A percentile compares a stretch with the other conserved stretches of the same genome.
Evolutionary conservation across 2,113 vertebrate species (phyloP).

Genomic region (Salvelinus namaycush): DNA sequence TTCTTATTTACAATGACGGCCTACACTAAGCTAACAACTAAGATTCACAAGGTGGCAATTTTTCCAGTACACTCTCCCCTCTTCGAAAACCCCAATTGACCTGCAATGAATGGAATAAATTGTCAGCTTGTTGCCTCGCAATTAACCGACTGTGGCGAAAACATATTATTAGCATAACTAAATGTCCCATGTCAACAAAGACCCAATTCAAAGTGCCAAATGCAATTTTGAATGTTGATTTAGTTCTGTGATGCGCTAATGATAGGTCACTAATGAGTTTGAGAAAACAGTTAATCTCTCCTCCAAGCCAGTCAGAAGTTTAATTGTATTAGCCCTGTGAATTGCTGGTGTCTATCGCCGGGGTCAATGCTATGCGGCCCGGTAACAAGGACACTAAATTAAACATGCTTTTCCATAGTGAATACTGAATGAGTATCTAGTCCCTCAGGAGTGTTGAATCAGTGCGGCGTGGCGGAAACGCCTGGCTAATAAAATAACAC

Average conservation of each 20-base stretch:
- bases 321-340: slow-evolving; percentile 46
- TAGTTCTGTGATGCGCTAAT: slow-evolving; percentile 38
- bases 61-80: slow-evolving; percentile 31
- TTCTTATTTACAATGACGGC: too few relatives aligned
- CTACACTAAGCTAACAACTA: slow-evolving; percentile 5
- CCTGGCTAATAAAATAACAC: neutral
- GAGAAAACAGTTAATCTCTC: slow-evolving; percentile 20
- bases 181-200: slow-evolving; percentile 53
- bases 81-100: slow-evolving; percentile 45
- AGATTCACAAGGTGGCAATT: slow-evolving; percentile 7
- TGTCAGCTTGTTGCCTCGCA: slow-evolving; percentile 65
- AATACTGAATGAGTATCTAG: neutral
- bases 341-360: slow-evolving; percentile 27
- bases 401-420: slow-evolving; percentile 5
- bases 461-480: too few relatives aligned
- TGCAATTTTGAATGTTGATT: slow-evolving; percentile 50
- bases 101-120: slow-evolving; percentile 59
- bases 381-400: slow-evolving; percentile 20
- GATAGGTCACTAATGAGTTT: slow-evolving; percentile 54
- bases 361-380: slow-evolving; percentile 26
- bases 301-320: slow-evolving; percentile 26
- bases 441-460: neutral
- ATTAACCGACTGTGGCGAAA: slow-evolving; percentile 64
- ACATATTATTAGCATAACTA: slow-evolving; percentile 66
- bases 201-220: slow-evolving; percentile 57